Conservation (phyloP, 2,113 vertebrate species). For the Tyto alba region DNA sequence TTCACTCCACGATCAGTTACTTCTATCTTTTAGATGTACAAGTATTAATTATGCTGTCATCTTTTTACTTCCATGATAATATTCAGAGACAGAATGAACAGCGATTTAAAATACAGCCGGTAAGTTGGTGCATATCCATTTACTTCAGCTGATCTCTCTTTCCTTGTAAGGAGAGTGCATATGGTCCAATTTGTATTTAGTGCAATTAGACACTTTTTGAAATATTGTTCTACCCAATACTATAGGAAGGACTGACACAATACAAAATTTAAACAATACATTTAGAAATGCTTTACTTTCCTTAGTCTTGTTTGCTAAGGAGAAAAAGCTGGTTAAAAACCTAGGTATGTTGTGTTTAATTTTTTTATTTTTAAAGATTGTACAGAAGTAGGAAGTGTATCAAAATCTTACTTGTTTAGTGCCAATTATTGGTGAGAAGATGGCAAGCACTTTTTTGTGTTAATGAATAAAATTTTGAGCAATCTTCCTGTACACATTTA, state of each 20-base stretch:
- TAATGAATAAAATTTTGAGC: constrained; percentile 8
- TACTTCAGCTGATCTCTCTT: background rate
- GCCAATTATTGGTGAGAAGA: background rate
- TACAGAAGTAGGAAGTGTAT: background rate
- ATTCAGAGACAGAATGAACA: background rate
- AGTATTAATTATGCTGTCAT: background rate
- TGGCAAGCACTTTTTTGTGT: background rate
- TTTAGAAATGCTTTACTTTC: background rate
- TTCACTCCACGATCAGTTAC: background rate
- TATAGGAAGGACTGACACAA: background rate
- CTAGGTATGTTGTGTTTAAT: background rate
- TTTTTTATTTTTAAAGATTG: background rate
- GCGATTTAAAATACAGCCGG: background rate
- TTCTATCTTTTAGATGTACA: background rate
- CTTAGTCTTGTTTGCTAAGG: background rate
- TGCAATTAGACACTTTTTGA: background rate
- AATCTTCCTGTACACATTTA: background rate
- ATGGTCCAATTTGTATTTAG: background rate
- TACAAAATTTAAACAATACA: background rate
- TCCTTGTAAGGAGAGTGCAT: background rate
- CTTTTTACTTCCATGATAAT: background rate
- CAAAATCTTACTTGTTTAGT: background rate
- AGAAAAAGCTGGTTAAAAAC: background rate
- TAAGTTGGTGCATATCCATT: background rate
- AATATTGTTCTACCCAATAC: background rate